Evolutionary conservation across 2,888 invertebrate genomes (phyloP), one percentile per base, ranked within the genome.

Genomic region (Caenorhabditis sp.): DNA sequence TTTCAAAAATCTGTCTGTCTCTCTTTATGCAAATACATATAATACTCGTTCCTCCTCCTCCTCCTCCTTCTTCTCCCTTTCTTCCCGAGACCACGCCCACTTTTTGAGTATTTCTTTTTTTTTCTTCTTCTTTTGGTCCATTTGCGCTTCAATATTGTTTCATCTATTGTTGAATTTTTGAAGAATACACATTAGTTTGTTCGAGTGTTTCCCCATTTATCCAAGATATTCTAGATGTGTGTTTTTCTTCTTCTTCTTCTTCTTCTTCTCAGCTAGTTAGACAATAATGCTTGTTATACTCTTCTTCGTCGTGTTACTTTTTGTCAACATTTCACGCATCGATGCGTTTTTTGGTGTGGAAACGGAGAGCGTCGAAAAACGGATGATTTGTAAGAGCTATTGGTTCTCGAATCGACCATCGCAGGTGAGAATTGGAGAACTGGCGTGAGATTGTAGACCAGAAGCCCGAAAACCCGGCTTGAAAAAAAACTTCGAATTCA

Each of bases 371-470:
- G 21, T 2, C 21, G 23, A 53, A 14, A 17, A 17, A 24, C 1
- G 26, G 5, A 14, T 26, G 12, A 19, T 53, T n/a, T 74, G 74
- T 62, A 69, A 69, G 53, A 78, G 78, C 53, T 78, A 70, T 62
- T 78, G 76, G 66, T 69, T 74, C 27, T 76, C 76, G 24, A 78
- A 78, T 51, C 66, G 76, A 12, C 78, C 78, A 14, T 78, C 76
- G 12, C 78, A 69, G 72, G 72, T 72, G 36, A 66, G 53, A 8
- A 12, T 21, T 21, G 4, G 21, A 53, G 53, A 50, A 43, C 3
- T 43, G 43, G 12, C 14, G 12, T n/a, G n/a, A n/a, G n/a, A n/a
- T n/a, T 43, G 3, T 43, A 54, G 23, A 10, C 21, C 8, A 1
- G 4, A 37, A 31, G 4, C 37, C 5, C 6, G n/a, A 60, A 60